Evolutionary conservation across 92 coral and sea anemone species (phyloP), one percentile per base, ranked within the genome.

Genomic region (Phenganax marumi): DNA sequence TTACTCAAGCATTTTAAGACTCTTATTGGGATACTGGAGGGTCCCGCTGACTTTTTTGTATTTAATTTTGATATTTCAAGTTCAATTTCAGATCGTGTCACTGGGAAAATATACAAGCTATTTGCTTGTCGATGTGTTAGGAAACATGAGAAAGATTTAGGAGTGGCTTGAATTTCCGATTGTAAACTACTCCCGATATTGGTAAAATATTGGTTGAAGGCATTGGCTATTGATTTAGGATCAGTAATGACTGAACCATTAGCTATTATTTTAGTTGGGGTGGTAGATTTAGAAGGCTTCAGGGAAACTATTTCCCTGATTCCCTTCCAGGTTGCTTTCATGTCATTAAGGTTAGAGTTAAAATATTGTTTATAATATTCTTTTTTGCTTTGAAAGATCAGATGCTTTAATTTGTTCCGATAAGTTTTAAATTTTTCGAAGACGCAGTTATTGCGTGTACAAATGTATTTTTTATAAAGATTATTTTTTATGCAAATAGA

Each of bases 401-500:
- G 68, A 19, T 39, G 68, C 10, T 62, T 62, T 62, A 62, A 3
- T 17, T 23, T 62, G 25, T 62, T 62, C 25, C 68, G 7, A 62
- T 62, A 62, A 8, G 25, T 2, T 62, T 62, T 62, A 68, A 50
- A 80, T 81, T 81, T 86, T 33, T 33, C 43, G 43, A 33, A 33
- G 43, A 10, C 51, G 63, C n/a, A 81, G 71, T 50, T 62, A 49
- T 53, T 70, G 26, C 19, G 18, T 72, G 18, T 72, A 81, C 61
- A 53, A 71, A 19, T 21, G 22, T 24, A 50, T 13, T 87, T 80
- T 84, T 68, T 79, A 52, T 78, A 88, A 24, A 79, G 49, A 25
- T 52, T 81, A 81, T 84, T 80, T 57, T 84, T 79, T 33, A 69
- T 49, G 11, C 79, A 61, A 4, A 79, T 70, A 14, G 91, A 88